phyloP scores from a whole-genome alignment of 2,113 vertebrate genomes.

The Bos indicus region DNA sequence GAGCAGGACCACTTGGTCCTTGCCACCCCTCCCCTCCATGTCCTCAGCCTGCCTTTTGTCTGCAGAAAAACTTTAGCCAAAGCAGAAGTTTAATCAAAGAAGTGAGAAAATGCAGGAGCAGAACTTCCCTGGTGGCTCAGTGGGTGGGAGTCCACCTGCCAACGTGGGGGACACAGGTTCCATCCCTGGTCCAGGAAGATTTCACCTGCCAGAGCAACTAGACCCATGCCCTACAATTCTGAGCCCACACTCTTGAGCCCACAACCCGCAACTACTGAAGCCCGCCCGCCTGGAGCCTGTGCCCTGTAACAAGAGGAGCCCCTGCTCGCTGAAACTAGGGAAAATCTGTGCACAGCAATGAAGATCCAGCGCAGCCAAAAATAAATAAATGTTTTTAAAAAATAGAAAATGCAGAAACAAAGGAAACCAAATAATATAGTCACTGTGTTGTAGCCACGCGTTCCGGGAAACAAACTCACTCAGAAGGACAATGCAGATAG shows the following conservation, averaged over 20 bases:
- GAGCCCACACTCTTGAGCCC: not conserved
- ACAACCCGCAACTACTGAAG: not conserved
- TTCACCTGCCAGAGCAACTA: not conserved
- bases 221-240: not conserved
- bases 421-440: not conserved
- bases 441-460: not conserved
- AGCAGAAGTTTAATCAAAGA: not conserved
- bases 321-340: not conserved
- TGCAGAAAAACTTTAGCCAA: not conserved
- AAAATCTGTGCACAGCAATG: not conserved
- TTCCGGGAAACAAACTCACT: too few species aligned
- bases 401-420: not conserved
- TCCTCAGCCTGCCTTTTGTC: not conserved
- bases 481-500: too few species aligned
- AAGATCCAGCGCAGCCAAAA: not conserved
- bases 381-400: not conserved
- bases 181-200: not conserved
- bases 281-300: not conserved
- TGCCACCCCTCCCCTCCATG: not conserved
- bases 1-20: not conserved
- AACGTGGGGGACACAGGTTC: accelerated
- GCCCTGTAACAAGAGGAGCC: not conserved
- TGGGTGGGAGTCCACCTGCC: not conserved
- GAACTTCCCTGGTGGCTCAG: not conserved
- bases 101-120: not conserved